Percentiles rank a stretch among this genome's conserved stretches.
These are phyloP conservation scores for Ceratosolen fusciceps DNA, from an alignment of 1,140 invertebrate species.

Conservation along the genomic window DNA sequence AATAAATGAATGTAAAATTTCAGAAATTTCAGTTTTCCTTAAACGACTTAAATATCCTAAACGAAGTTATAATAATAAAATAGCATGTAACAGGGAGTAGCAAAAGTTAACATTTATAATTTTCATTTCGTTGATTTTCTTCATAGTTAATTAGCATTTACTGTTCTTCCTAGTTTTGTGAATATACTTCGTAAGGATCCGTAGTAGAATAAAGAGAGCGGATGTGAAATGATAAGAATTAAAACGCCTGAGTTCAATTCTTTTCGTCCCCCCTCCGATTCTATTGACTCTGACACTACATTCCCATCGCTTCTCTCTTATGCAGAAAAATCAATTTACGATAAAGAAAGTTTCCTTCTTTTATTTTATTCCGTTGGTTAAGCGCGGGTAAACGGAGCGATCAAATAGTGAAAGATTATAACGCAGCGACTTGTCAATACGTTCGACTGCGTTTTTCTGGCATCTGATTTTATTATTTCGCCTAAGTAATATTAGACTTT, in stretches of 20 bases:
- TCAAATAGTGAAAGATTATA: constrained; percentile 11
- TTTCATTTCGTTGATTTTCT: background rate
- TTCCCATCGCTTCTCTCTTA: background rate
- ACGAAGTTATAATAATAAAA: constrained; percentile 15
- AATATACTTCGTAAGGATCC: constrained; percentile 25
- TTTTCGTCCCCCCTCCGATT: background rate
- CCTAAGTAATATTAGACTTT: constrained; percentile 36
- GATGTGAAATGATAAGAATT: constrained; percentile 34
- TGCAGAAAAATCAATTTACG: constrained; percentile 42
- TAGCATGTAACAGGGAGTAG: constrained; percentile 5
- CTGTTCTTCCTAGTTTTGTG: constrained; percentile 50
- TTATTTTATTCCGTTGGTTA: constrained; percentile 48
- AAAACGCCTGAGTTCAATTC: constrained; percentile 42
- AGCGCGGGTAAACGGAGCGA: constrained; percentile 11
- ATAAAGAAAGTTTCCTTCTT: constrained; percentile 36
- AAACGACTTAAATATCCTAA: too few species aligned
- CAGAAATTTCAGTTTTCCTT: background rate
- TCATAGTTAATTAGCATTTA: constrained; percentile 47
- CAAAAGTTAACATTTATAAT: background rate
- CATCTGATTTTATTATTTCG: constrained; percentile 43
- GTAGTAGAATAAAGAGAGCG: background rate
- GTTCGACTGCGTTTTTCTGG: constrained; percentile 32
- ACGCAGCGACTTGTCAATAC: constrained; percentile 34
- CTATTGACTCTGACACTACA: background rate
- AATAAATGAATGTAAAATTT: background rate